Conservation (phyloP, 2,113 vertebrate genomes). For the Plecotus auritus region DNA sequence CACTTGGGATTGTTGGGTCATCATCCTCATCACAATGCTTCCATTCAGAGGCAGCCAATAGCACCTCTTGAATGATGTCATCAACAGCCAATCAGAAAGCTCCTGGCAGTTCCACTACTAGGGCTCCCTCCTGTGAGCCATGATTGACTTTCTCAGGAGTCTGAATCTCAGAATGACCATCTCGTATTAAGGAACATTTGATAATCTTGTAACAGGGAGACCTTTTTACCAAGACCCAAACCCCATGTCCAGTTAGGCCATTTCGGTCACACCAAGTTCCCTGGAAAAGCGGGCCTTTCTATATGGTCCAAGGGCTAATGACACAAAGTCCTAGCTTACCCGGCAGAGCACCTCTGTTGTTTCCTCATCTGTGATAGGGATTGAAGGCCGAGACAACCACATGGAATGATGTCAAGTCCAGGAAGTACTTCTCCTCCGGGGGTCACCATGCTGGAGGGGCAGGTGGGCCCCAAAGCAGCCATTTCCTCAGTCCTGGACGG, state of each 20-base stretch:
- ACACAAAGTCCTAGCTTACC: background rate
- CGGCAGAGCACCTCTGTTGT: background rate
- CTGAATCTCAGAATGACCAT: background rate
- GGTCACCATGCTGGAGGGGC: background rate
- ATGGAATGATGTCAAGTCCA: accelerated
- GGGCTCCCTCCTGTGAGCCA: background rate
- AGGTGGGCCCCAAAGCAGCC: background rate
- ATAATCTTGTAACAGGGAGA: background rate
- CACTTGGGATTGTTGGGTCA: background rate
- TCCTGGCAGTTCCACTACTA: background rate
- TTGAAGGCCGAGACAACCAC: accelerated
- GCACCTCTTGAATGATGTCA: background rate
- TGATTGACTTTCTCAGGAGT: background rate
- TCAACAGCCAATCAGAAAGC: slow-evolving; percentile 31
- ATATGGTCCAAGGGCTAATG: background rate
- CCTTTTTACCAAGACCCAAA: background rate
- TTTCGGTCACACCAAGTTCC: background rate
- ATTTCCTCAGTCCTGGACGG: accelerated
- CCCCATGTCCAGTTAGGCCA: background rate
- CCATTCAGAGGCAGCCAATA: background rate
- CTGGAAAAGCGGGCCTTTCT: background rate
- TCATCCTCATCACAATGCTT: background rate
- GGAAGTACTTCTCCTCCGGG: background rate
- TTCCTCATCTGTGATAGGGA: background rate
- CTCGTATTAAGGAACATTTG: background rate